Conservation (phyloP, 2,797 vertebrate species). For the Mormyrops boulengeri region DNA sequence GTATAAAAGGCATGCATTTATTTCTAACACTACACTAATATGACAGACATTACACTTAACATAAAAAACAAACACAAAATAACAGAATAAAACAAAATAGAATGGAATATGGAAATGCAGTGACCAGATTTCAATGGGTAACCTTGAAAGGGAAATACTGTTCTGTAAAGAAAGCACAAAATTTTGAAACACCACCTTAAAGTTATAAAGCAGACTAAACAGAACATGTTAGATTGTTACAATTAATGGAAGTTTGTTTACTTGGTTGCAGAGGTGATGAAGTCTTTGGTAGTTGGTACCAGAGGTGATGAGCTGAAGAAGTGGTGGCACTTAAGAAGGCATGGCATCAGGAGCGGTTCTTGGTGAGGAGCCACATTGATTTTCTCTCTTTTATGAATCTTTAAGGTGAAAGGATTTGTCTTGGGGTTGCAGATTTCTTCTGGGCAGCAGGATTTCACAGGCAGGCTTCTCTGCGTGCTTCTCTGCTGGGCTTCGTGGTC, state of each 20-base stretch:
- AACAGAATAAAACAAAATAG: neutral
- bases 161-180: neutral
- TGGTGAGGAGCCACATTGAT: too few species aligned
- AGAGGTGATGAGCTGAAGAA: neutral
- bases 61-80: neutral
- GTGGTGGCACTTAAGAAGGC: neutral
- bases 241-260: neutral
- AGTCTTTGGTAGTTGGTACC: neutral
- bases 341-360: neutral
- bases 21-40: too few species aligned
- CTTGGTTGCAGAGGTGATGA: neutral
- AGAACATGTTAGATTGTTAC: neutral
- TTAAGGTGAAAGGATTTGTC: too few species aligned
- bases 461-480: too few species aligned
- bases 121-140: neutral
- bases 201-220: neutral
- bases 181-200: neutral
- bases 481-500: neutral
- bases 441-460: too few species aligned
- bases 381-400: too few species aligned
- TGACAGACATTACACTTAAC: neutral
- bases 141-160: neutral
- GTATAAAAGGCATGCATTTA: too few species aligned
- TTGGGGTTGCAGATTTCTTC: neutral
- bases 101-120: neutral